Evolutionary conservation across 1,140 invertebrate species (phyloP), one percentile per base, ranked within the genome.

Genomic region (Agraylea sexmaculata): DNA sequence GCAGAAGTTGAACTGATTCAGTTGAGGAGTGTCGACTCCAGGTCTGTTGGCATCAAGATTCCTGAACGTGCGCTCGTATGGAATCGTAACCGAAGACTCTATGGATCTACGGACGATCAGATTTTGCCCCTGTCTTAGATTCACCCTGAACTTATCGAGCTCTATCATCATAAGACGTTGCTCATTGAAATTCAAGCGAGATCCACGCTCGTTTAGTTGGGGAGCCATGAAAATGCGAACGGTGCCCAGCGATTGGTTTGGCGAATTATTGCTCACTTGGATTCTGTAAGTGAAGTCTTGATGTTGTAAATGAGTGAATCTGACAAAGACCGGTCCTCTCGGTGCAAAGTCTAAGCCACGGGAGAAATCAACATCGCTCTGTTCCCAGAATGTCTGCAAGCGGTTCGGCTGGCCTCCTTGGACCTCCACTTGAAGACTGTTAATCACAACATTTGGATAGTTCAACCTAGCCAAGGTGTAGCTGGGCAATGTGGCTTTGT

Each of bases 161-260:
- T 87, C 83, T 17, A 85, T 75, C 73, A 84, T 82, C 23, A 84
- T 56, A 1, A 66, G 51, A 15, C 78, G 68, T 53, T 85, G 78
- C 13, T 82, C 73, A 1, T 71, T 62, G 52, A 80, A 74, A 8
- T 59, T 33, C 53, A 82, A 69, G 2, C 63, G 68, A 3, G 71
- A 58, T 1, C 77, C 78, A n/a, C 70, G 59, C 50, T 86, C 83
- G 47, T 86, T 79, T 7, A 62, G 52, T 38, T 69, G 75, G 0
- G 84, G 82, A 0, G 73, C 80, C 40, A 86, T 58, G 64, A 83
- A 88, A 44, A 87, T 78, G 15, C 83, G 71, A 3, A 80, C 73
- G 0, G 80, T 85, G 23, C 79, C 82, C 33, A 68, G 68, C 32
- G 64, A n/a, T 31, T 46, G 41, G 11, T 38, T 41, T 50, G 4